Evolutionary conservation across 2,888 invertebrate species (phyloP).

Genomic region (Cosmorhoe ocellata): DNA sequence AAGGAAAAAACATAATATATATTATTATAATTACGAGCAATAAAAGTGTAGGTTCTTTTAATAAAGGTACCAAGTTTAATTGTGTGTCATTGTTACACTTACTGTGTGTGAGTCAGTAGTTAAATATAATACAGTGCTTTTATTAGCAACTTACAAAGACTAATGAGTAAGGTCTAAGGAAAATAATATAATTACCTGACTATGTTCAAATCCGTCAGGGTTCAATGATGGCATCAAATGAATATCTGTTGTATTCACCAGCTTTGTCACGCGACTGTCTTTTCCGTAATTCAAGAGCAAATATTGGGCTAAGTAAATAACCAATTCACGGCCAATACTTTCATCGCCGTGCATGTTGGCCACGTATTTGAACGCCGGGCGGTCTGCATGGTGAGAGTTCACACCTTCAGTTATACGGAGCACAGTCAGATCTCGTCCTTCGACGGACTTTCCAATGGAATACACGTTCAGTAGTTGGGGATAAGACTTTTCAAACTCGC

Average conservation of each 20-base stretch:
- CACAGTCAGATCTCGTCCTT: slow-evolving; percentile 90
- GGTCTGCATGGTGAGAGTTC: slow-evolving; percentile 73
- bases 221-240: slow-evolving; percentile 98
- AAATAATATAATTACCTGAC: slow-evolving; percentile 89
- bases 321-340: slow-evolving; percentile 91
- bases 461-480: slow-evolving; percentile 87
- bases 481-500: slow-evolving; percentile 83
- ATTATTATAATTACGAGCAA: too few species aligned
- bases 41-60: too few species aligned
- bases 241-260: slow-evolving; percentile 94
- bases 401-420: slow-evolving; percentile 91
- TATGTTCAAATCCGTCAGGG: slow-evolving; percentile 96
- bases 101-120: too few species aligned
- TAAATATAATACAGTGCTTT: too few species aligned
- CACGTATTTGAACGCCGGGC: slow-evolving; percentile 96
- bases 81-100: too few species aligned
- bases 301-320: slow-evolving; percentile 92
- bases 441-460: slow-evolving; percentile 92
- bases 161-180: too few species aligned
- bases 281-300: slow-evolving; percentile 89
- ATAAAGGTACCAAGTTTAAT: too few species aligned
- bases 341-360: slow-evolving; percentile 99
- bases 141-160: too few species aligned
- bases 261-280: slow-evolving; percentile 85
- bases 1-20: too few species aligned